Percentiles rank a stretch among this genome's conserved stretches.
Evolutionary conservation across 1,140 invertebrate species (phyloP).

Genomic region (Cyrtorhinus lividipennis): DNA sequence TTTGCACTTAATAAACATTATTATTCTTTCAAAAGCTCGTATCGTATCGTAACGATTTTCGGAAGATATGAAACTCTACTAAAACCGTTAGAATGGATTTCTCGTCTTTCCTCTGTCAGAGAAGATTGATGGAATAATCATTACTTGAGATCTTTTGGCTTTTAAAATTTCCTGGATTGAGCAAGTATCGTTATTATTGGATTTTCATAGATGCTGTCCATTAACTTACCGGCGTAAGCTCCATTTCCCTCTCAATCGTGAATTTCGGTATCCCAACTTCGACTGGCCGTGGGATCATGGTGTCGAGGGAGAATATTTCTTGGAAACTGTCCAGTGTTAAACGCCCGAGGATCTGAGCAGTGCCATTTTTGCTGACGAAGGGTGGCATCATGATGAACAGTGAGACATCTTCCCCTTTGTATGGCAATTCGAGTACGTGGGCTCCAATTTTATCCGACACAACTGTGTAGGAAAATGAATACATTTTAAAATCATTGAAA

Average conservation of each 20-base stretch:
- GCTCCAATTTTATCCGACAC: conserved; percentile 61
- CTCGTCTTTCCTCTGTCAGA: too few relatives aligned
- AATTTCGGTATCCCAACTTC: conserved; percentile 72
- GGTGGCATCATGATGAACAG: conserved; percentile 76
- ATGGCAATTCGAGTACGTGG: conserved; percentile 71
- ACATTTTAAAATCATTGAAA: too few relatives aligned
- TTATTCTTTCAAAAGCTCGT: too few relatives aligned
- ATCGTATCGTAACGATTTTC: too few relatives aligned
- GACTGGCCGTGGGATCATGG: conserved; percentile 45
- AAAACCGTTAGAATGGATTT: too few relatives aligned
- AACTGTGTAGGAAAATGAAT: too few relatives aligned
- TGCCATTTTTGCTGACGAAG: conserved; percentile 37
- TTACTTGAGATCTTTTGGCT: too few relatives aligned
- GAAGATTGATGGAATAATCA: too few relatives aligned
- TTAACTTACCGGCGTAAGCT: conserved; percentile 42
- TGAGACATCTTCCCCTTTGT: conserved; percentile 66
- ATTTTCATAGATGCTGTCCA: not conserved
- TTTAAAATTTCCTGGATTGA: too few relatives aligned
- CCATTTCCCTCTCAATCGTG: conserved; percentile 49
- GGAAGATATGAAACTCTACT: too few relatives aligned
- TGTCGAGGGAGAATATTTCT: conserved; percentile 46
- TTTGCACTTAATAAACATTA: too few relatives aligned
- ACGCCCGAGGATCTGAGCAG: conserved; percentile 30
- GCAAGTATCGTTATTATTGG: not conserved
- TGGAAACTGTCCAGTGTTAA: conserved; percentile 39